Base-by-base conservation (phyloP, 2,888 invertebrate species). In the Tupiocoris notatus region DNA sequence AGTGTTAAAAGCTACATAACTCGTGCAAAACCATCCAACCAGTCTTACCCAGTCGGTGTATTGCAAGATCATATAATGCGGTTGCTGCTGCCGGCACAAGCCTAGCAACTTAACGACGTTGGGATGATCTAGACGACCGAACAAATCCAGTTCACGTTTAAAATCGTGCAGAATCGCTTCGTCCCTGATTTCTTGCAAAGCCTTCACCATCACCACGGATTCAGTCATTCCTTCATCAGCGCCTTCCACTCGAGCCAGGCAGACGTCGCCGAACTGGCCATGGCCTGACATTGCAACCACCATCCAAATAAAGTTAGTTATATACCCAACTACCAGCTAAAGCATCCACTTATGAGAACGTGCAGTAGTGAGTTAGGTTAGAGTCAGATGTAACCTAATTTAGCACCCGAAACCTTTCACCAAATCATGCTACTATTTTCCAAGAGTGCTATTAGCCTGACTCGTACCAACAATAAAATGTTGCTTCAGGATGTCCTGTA, bases 251-350 rank as follows among this genome's bases (percentile, higher is more conserved):
- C 94, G 65, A 6, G 93, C 95, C 57, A 95, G 86, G 81, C 92
- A 90, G 0, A 97, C 92, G 81, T 96, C 96, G 0, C 97, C 97
- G 82, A 95, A 97, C 81, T 95, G 93, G 0, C 97, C 96, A 22
- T 95, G 91, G 18, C 96, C 93, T 91, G 80, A 17, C 81, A 79
- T 18, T 58, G 63, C 21, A 68, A 68, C 3, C 12, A 39, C 39
- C 39, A n/a, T n/a, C n/a, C n/a, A n/a, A n/a, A n/a, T n/a, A n/a
- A n/a, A n/a, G n/a, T n/a, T n/a, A n/a, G n/a, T n/a, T n/a, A n/a
- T n/a, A n/a, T n/a, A n/a, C n/a, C n/a, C n/a, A n/a, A n/a, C n/a
- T n/a, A n/a, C n/a, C n/a, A n/a, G n/a, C n/a, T n/a, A n/a, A n/a
- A n/a, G n/a, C n/a, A n/a, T n/a, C n/a, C n/a, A n/a, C n/a, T n/a